Evolutionary conservation across 2,797 vertebrate genomes (phyloP), one percentile per base, ranked within the genome.

Genomic region (Naso thynnoides): DNA sequence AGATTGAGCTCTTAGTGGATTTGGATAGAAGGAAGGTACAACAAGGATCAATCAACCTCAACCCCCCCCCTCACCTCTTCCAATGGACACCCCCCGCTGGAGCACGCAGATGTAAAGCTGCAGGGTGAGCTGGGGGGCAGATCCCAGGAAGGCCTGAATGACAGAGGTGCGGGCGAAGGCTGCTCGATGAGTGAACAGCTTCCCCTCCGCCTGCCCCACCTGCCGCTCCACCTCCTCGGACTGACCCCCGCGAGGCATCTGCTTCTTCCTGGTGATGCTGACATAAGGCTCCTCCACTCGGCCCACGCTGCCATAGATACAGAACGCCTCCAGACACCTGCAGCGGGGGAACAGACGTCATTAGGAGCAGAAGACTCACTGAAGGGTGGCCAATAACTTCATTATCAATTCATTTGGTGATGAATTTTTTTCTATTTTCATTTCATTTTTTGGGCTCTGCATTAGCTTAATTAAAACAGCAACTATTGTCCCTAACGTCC

Each of bases 131-230:
- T 99, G 98, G 0, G 98, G 98, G 0, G 98, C 98, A 0, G 98
- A 99, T 70, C 98, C 98, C 4, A 99, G 94, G 92, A 99, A 99
- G 1, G 98, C 98, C 91, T 99, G 98, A 71, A 99, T 96, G 90
- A 99, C 98, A 0, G 98, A 98, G 2, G 97, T 96, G 66, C 98
- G 94, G 85, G 96, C 96, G 79, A 99, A 99, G 0, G 98, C 98
- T n/a, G 97, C 97, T 59, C 96, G 91, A 90, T 99, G 98, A 0
- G 96, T 97, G 56, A 95, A 93, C 69, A 99, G 89, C 82, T 98
- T 99, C 69, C 97, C 96, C 90, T 99, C 98, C 9, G 96, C 96
- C 92, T 98, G 98, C 38, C 98, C 98, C 86, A 99, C 96, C 82
- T 99, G 96, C 67, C 95, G 96, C 89, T 99, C 98, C 61, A 98